Evolutionary conservation across 2,888 invertebrate species (phyloP), one percentile per base, ranked within the genome.

Genomic region (Odontothrips loti): DNA sequence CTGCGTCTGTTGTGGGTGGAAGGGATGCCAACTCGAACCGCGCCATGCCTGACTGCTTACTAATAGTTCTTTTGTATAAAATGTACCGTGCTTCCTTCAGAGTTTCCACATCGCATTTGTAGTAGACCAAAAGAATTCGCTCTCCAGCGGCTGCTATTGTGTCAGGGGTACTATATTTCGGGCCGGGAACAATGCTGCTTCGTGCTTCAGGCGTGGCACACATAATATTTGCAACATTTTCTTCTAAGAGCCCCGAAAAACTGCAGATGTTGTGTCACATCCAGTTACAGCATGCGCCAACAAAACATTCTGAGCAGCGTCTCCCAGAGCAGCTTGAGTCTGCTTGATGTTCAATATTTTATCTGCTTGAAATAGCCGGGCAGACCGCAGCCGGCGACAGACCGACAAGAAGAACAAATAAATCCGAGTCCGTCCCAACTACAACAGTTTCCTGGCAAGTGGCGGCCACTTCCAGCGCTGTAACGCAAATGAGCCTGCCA

Each of bases 1-100:
- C 84, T 82, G 85, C 83, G 10, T 63, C 63, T 63, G 15, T 17
- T 63, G 48, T 48, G 10, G 48, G 48, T 48, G 48, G 20, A 11
- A 63, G 63, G 11, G 63, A 63, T 11, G 20, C 15, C 10, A 63
- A 20, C 11, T 63, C 20, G 11, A 17, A 17, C 20, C 20, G 6
- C 20, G 15, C 63, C 20, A 6, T 6, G 6, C 6, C 63, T 17
- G 20, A 10, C 63, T 63, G 63, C 15, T 20, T 20, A 10, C 15
- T 6, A 17, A 20, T 63, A 15, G 63, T 17, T 10, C 20, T 20
- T 20, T 63, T 63, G 11, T 63, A 20, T 20, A 63, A 20, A 20
- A 63, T 15, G 11, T 63, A 17, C 20, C 20, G 6, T 6, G 63
- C 63, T 20, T 63, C 15, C 15, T 63, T 20, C 20, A 63, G 6